Base-by-base conservation (phyloP, 2,888 invertebrate species). In the Strigamia crassipes region DNA sequence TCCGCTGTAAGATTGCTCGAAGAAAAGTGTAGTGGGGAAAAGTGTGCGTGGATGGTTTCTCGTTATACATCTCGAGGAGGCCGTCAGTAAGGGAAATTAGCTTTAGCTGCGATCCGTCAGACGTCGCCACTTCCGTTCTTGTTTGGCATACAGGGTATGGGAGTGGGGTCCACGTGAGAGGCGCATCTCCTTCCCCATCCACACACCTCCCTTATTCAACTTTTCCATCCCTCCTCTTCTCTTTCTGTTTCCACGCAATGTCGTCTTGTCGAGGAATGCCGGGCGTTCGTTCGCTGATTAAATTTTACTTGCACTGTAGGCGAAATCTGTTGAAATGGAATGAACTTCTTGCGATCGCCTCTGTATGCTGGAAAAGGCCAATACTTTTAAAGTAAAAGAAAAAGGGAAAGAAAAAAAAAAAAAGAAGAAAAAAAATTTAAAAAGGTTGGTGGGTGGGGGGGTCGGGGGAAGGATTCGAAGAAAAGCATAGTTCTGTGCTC, bases 221-320 rank as follows among this genome's bases (percentile, higher is more conserved):
- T 78, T 41, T 31, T 78, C 78, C 34, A 78, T 66, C 61, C 61
- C 61, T 66, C 23, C 61, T 66, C 61, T 66, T 66, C 61, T 66
- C 61, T 66, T 66, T 66, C 61, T 66, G 61, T 66, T 66, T 66
- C 41, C 41, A 78, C 31, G 78, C 78, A 78, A 41, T 78, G 78
- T 41, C 78, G 34, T 78, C 78, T 34, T 78, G 78, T 78, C 41
- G 78, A 78, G 78, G 41, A 41, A 78, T 38, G 78, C 41, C 34
- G 78, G 61, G 61, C 61, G 61, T 66, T 66, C 61, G 61, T 66
- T 66, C 61, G 61, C 61, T 66, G 61, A 66, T 66, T 66, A 66
- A 66, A 66, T 66, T 66, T 66, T 66, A 66, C 61, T 66, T 66
- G 61, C 61, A 66, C 61, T 66, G 61, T 66, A 66, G 61, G 61